phyloP scores from a whole-genome alignment of 1,140 invertebrate species.

The Drosophila novamexicana region DNA sequence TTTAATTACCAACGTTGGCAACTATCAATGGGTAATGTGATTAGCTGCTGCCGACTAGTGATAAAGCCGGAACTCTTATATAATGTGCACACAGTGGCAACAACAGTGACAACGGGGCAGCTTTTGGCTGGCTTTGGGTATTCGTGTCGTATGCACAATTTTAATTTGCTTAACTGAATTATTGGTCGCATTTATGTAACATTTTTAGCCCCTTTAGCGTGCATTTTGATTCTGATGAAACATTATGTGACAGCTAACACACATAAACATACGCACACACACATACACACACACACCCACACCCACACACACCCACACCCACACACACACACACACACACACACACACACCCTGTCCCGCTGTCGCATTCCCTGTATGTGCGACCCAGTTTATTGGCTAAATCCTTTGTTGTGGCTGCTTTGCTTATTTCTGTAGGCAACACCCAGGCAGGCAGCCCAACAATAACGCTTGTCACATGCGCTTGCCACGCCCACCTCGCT shows the following conservation, averaged over 20 bases:
- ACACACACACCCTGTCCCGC: constrained; percentile 2
- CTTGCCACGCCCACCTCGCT: constrained; percentile 17
- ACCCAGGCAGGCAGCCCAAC: constrained; percentile 15
- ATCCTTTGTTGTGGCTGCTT: constrained; percentile 68
- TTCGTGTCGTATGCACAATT: constrained; percentile 59
- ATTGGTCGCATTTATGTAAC: constrained; percentile 71
- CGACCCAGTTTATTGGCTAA: constrained; percentile 52
- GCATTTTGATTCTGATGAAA: constrained; percentile 72
- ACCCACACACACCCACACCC: constrained; percentile 36
- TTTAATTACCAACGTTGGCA: constrained; percentile 64
- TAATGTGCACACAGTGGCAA: constrained; percentile 29
- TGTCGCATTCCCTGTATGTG: constrained; percentile 9
- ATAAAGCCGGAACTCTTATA: constrained; percentile 24
- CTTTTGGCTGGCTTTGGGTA: constrained; percentile 25
- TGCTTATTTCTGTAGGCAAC: constrained; percentile 29
- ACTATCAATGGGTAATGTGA: constrained; percentile 77
- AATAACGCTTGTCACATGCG: constrained; percentile 24
- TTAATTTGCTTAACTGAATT: constrained; percentile 74
- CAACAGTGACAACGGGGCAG: constrained; percentile 2
- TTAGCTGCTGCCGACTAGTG: constrained; percentile 40
- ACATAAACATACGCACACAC: constrained; percentile 37
- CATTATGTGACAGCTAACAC: constrained; percentile 65
- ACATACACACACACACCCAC: constrained; percentile 5
- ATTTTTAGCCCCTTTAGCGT: constrained; percentile 37
- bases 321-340: constrained; percentile 31